Conservation (phyloP, 2,888 invertebrate genomes). For the Tenthredo scrophulariae region DNA sequence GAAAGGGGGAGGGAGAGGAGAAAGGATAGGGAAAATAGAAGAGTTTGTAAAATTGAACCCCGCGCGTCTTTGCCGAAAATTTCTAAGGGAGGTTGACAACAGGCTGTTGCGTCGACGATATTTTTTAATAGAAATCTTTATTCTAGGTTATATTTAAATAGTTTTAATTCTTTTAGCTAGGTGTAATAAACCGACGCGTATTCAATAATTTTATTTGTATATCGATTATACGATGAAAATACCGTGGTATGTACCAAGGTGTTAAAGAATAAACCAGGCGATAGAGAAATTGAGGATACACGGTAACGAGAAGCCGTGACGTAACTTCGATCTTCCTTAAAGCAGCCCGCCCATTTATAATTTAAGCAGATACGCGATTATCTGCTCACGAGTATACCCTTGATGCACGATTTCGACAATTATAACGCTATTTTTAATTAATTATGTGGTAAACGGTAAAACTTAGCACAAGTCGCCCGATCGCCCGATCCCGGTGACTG, state of each 20-base stretch:
- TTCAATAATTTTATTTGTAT: neutral
- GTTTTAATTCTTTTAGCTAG: conserved; percentile 1
- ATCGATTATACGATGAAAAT: conserved; percentile 7
- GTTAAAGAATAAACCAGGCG: conserved; percentile 52
- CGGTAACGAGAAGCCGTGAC: conserved; percentile 54
- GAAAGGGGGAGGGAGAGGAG: neutral
- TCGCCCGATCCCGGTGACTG: conserved; percentile 72
- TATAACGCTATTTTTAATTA: conserved; percentile 63
- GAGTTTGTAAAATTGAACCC: conserved; percentile 48
- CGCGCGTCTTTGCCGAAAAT: conserved; percentile 25
- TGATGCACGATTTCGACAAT: conserved; percentile 37
- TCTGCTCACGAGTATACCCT: conserved; percentile 22
- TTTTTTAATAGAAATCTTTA: neutral
- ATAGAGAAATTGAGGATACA: conserved; percentile 48
- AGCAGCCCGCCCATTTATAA: conserved; percentile 37
- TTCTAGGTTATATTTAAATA: conserved; percentile 36
- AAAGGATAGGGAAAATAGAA: neutral
- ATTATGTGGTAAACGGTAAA: conserved; percentile 71
- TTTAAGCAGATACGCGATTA: conserved; percentile 26
- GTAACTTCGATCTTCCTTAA: conserved; percentile 51
- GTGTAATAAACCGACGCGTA: neutral
- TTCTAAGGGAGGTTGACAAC: conserved; percentile 51
- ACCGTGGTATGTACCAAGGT: neutral
- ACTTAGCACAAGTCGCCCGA: conserved; percentile 69
- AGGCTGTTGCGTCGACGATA: conserved; percentile 47